phyloP scores from a whole-genome alignment of 1,140 invertebrate species.

The Popillia japonica region DNA sequence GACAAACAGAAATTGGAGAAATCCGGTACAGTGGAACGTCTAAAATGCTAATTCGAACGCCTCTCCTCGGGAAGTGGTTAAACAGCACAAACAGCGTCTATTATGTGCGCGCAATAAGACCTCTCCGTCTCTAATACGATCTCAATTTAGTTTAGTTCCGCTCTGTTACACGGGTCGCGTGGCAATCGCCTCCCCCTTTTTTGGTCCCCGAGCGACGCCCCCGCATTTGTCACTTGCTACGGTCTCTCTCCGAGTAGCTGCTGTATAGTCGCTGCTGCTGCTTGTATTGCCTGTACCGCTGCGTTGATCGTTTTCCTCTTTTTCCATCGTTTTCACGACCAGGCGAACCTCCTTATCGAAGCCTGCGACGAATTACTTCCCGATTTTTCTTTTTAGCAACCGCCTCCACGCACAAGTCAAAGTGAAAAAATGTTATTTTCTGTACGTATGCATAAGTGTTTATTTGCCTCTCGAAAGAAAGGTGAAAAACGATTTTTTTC shows the following conservation, averaged over 20 bases:
- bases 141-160: conserved; percentile 63
- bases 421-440: neutral
- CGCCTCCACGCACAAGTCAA: neutral
- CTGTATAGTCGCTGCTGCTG: neutral
- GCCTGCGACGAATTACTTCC: conserved; percentile 3
- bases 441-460: neutral
- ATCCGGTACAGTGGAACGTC: conserved; percentile 52
- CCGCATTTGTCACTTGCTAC: conserved; percentile 41
- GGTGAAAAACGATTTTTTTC: neutral
- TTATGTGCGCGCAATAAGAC: conserved; percentile 63
- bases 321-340: neutral
- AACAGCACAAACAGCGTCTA: conserved; percentile 62
- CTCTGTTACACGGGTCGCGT: conserved; percentile 62
- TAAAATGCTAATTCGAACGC: conserved; percentile 61
- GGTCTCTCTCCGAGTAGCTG: neutral
- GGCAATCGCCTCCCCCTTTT: conserved; percentile 53
- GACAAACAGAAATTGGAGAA: conserved; percentile 54
- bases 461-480: neutral
- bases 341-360: neutral
- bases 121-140: conserved; percentile 61
- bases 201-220: conserved; percentile 22
- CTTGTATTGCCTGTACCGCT: neutral
- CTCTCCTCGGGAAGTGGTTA: conserved; percentile 60
- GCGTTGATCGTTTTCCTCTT: conserved; percentile 7
- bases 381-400: conserved; percentile 30